A percentile compares a stretch with the other conserved stretches of the same genome.
Evolutionary conservation across 35 echinoderm and acorn worm genomes (phyloP).

Genomic region (Patiria miniata): DNA sequence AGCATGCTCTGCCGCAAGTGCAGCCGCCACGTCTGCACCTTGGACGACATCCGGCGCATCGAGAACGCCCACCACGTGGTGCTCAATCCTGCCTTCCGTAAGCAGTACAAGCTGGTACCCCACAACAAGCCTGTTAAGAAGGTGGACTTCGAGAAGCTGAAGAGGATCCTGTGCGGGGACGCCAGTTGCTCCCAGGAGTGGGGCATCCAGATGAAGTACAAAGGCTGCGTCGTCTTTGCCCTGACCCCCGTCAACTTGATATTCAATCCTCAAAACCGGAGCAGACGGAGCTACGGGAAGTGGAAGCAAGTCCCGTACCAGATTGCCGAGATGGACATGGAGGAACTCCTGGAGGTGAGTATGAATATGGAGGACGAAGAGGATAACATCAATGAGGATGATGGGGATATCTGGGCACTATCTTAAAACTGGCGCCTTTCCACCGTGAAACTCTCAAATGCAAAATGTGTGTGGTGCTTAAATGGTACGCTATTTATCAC

Average conservation of each 20-base stretch:
- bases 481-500: too few species aligned
- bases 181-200: not conserved
- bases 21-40: constrained; percentile 16
- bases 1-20: constrained; percentile 51
- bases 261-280: not conserved
- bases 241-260: not conserved
- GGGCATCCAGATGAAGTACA: constrained; percentile 16
- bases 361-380: not conserved
- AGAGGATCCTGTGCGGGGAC: not conserved
- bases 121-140: not conserved
- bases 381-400: not conserved
- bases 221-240: not conserved
- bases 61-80: constrained; percentile 52
- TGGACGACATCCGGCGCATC: constrained; percentile 52
- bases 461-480: too few species aligned
- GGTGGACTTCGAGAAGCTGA: constrained; percentile 3
- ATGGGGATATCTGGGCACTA: not conserved
- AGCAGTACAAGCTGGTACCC: not conserved
- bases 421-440: too few species aligned
- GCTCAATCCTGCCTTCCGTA: not conserved
- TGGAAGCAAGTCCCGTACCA: not conserved
- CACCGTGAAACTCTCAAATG: too few species aligned
- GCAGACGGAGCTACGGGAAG: not conserved
- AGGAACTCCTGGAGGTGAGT: not conserved
- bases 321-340: not conserved